Conservation (phyloP, 1,140 invertebrate genomes). For the Leptestheria dahalacensis region DNA sequence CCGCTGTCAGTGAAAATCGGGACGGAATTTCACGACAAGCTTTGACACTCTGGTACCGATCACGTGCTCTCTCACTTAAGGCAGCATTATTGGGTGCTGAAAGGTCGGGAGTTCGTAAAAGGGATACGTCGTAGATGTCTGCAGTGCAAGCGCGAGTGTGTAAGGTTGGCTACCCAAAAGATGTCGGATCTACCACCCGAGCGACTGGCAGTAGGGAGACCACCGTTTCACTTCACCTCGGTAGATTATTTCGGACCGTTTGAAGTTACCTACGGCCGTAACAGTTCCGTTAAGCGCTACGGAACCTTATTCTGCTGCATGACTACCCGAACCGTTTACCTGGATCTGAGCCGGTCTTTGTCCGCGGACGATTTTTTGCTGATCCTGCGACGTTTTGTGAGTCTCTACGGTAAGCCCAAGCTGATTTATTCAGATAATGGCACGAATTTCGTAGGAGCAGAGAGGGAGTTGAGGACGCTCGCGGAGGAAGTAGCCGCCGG, state of each 20-base stretch:
- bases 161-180: not conserved
- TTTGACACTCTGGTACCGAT: not conserved
- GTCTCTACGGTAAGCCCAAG: constrained; percentile 18
- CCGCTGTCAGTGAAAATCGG: not conserved
- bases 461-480: constrained; percentile 14
- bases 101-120: not conserved
- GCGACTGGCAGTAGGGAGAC: not conserved
- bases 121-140: not conserved
- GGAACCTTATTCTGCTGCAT: constrained; percentile 13
- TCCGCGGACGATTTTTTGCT: constrained; percentile 20
- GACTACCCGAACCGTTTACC: constrained; percentile 14
- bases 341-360: constrained; percentile 21
- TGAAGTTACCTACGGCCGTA: constrained; percentile 7
- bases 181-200: not conserved
- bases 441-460: constrained; percentile 23
- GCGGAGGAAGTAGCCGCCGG: not conserved
- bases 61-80: not conserved
- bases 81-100: not conserved
- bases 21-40: not conserved
- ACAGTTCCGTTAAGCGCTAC: constrained; percentile 8
- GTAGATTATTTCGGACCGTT: constrained; percentile 25
- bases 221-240: constrained; percentile 21
- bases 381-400: constrained; percentile 22
- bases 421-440: constrained; percentile 23
- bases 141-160: not conserved